These are phyloP conservation scores for Drosophila navojoa DNA, from an alignment of 1,140 invertebrate genomes.

Conservation along the genomic window DNA sequence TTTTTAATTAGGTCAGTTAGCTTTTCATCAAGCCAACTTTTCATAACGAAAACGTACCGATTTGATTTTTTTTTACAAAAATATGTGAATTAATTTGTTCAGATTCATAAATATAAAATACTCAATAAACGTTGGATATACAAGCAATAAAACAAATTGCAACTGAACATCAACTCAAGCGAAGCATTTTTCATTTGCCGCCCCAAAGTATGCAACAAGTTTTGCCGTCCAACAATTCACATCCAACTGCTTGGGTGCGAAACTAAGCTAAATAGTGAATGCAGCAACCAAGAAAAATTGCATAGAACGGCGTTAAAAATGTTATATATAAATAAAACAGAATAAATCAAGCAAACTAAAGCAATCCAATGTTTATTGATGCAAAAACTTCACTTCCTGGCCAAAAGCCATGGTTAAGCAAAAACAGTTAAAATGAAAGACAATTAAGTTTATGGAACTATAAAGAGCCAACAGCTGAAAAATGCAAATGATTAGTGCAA, in stretches of 20 bases:
- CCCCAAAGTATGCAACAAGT: conserved; percentile 29
- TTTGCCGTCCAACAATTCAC: neutral
- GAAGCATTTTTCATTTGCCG: neutral
- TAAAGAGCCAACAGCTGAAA: conserved; percentile 63
- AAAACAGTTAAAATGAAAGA: conserved; percentile 18
- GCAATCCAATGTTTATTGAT: conserved; percentile 31
- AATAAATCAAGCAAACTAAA: neutral
- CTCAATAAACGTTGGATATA: too few species aligned
- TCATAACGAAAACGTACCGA: too few species aligned
- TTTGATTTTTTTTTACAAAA: too few species aligned
- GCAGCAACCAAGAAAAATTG: neutral
- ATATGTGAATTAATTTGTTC: too few species aligned
- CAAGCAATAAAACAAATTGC: too few species aligned
- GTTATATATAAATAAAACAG: neutral
- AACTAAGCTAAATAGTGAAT: conserved; percentile 19
- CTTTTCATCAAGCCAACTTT: too few species aligned
- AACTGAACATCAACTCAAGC: neutral
- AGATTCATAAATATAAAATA: too few species aligned
- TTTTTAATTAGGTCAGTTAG: too few species aligned
- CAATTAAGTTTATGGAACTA: conserved; percentile 27
- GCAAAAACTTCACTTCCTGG: conserved; percentile 40
- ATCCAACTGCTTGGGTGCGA: conserved; percentile 1
- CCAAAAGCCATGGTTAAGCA: conserved; percentile 34
- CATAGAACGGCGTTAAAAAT: neutral
- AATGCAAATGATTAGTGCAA: conserved; percentile 68